Percentiles rank a stretch among this genome's conserved stretches.
These are phyloP conservation scores for Chelmon rostratus DNA, from an alignment of 2,797 vertebrate genomes.

Conservation along the genomic window DNA sequence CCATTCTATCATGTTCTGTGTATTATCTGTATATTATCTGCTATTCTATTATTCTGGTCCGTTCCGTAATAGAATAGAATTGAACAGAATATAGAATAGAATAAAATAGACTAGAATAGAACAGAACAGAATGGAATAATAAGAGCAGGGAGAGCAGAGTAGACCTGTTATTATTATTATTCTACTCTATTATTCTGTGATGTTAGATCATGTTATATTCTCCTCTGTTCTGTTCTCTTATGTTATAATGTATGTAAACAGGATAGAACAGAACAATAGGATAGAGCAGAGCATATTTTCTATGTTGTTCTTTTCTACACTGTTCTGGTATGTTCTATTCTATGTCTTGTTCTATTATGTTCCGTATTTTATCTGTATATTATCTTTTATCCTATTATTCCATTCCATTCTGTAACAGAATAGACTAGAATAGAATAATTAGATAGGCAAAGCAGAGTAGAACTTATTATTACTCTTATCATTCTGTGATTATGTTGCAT, in stretches of 20 bases:
- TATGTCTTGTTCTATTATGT: no score
- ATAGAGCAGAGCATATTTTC: background rate
- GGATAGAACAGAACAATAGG: background rate
- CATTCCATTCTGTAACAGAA: background rate
- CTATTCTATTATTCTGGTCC: no score
- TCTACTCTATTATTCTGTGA: background rate
- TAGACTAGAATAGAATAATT: background rate
- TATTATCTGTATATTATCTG: background rate
- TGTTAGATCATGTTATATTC: background rate
- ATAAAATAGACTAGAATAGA: constrained; percentile 1
- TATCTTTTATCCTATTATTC: no score
- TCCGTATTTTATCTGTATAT: background rate
- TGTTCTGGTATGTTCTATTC: no score
- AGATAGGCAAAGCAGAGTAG: no score
- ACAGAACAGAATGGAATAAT: background rate
- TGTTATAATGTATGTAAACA: background rate
- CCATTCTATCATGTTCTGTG: background rate
- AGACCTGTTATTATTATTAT: no score
- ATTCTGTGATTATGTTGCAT: no score
- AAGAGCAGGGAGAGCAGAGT: no score
- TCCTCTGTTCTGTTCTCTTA: background rate
- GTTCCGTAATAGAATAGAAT: background rate
- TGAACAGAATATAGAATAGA: background rate
- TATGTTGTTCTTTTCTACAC: no score
- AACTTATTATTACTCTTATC: no score